Evolutionary conservation across 1,140 invertebrate genomes (phyloP).

Genomic region (Charaxes varanes): DNA sequence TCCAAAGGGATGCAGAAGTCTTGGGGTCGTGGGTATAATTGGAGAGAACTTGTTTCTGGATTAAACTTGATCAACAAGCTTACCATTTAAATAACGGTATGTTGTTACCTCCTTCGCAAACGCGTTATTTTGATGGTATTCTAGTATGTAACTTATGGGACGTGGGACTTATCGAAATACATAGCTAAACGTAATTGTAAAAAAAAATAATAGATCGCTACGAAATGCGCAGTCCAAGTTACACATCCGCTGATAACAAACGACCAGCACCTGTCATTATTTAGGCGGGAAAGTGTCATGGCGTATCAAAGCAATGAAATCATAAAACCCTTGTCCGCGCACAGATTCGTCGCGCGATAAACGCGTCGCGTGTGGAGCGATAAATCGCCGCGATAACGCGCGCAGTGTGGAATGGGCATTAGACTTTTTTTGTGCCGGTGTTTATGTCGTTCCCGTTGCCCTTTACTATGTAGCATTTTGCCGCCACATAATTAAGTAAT

Average conservation of each 20-base stretch:
- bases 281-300: constrained; percentile 31
- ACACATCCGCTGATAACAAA: constrained; percentile 10
- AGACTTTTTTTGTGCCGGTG: constrained; percentile 24
- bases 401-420: constrained; percentile 19
- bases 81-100: no score
- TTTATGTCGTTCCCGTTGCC: constrained; percentile 24
- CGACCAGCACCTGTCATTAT: constrained; percentile 15
- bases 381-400: constrained; percentile 48
- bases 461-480: no score
- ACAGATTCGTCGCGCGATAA: constrained; percentile 48
- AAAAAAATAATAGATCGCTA: background rate
- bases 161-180: no score
- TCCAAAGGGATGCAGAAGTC: no score
- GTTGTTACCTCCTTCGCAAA: no score
- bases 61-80: no score
- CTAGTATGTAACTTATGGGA: no score
- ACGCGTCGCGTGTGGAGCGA: constrained; percentile 29
- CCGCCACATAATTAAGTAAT: no score
- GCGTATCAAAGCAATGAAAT: constrained; percentile 39
- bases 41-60: no score
- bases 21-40: no score
- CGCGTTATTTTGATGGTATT: no score
- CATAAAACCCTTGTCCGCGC: constrained; percentile 29
- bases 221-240: background rate
- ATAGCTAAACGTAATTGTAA: no score